A percentile compares a stretch with the other conserved stretches of the same genome.
Evolutionary conservation across 2,113 vertebrate genomes (phyloP).

Genomic region (Chrysochloris asiatica): DNA sequence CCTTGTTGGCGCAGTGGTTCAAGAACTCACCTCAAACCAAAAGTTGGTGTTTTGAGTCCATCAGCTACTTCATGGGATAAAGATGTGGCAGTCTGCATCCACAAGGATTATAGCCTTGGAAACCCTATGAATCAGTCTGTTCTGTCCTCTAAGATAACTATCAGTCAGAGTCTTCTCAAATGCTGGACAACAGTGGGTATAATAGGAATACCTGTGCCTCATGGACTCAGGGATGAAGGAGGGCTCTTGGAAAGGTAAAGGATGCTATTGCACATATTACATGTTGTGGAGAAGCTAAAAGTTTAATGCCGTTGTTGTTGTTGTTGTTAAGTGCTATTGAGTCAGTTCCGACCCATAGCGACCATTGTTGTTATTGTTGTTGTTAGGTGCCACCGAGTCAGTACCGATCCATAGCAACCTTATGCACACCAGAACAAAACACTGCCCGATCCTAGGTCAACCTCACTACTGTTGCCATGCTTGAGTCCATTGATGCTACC

Average conservation of each 20-base stretch:
- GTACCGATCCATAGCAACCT: no score
- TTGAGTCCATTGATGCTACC: no score
- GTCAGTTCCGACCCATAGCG: no score
- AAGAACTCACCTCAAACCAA: neutral
- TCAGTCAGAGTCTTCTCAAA: neutral
- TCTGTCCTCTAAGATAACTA: neutral
- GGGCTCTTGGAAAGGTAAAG: no score
- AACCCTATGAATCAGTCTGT: neutral
- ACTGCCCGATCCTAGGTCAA: no score
- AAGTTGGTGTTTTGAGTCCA: neutral
- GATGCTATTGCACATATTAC: neutral
- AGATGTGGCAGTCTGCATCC: neutral
- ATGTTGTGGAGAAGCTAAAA: constrained; percentile 11
- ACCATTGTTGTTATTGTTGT: no score
- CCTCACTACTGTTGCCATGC: no score
- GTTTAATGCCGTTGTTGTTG: no score
- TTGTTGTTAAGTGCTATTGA: no score
- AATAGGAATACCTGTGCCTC: neutral
- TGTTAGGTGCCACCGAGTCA: no score
- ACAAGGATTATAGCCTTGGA: neutral
- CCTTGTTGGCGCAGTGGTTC: neutral
- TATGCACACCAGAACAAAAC: no score
- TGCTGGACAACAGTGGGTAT: neutral
- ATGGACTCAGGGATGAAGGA: neutral
- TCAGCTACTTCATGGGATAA: neutral